phyloP scores from a whole-genome alignment of 1,140 invertebrate genomes.

The Aphelinus atriplicis region DNA sequence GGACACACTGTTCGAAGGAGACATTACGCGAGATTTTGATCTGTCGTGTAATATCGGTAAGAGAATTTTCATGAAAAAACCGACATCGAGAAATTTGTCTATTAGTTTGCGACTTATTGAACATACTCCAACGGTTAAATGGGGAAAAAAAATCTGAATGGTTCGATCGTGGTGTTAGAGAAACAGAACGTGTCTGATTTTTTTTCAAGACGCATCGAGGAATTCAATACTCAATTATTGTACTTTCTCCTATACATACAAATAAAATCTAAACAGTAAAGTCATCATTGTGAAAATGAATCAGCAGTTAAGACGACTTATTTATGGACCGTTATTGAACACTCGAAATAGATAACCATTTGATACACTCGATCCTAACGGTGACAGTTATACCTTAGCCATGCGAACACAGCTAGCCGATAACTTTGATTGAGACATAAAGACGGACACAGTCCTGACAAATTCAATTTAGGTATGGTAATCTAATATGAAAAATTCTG shows the following conservation, averaged over 20 bases:
- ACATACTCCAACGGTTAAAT: too few relatives aligned
- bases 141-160: background rate
- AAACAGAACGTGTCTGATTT: background rate
- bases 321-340: slow-evolving; percentile 31
- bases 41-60: too few relatives aligned
- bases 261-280: slow-evolving; percentile 24
- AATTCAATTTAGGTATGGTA: too few relatives aligned
- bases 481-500: too few relatives aligned
- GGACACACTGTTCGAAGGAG: too few relatives aligned
- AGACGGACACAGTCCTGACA: too few relatives aligned
- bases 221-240: slow-evolving; percentile 9
- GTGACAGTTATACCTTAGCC: slow-evolving; percentile 16
- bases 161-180: background rate
- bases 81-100: background rate
- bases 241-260: slow-evolving; percentile 22
- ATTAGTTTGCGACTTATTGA: background rate
- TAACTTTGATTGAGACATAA: too few relatives aligned
- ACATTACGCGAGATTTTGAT: too few relatives aligned
- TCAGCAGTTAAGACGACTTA: slow-evolving; percentile 34
- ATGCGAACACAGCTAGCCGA: background rate
- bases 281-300: slow-evolving; percentile 37
- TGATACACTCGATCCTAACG: slow-evolving; percentile 3
- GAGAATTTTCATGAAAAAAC: background rate
- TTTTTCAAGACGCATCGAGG: background rate
- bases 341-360: slow-evolving; percentile 29